phyloP scores from a whole-genome alignment of 2,888 invertebrate genomes.

The Poecilobothrus nobilitatus region DNA sequence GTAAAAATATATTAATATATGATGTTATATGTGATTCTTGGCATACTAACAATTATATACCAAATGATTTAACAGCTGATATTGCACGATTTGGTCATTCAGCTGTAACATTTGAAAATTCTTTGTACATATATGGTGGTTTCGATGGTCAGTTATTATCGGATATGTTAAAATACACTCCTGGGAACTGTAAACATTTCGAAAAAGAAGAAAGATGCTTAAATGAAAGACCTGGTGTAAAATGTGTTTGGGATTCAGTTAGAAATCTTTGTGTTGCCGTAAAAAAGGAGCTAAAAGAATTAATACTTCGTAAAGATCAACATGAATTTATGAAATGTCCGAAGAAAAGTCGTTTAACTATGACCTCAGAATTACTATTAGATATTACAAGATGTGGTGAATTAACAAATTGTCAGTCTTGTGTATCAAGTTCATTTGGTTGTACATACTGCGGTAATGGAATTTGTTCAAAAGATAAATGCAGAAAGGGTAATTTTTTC shows the following conservation, averaged over 20 bases:
- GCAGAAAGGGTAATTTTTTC: slow-evolving; percentile 37
- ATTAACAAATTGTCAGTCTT: slow-evolving; percentile 57
- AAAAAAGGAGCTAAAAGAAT: slow-evolving; percentile 37
- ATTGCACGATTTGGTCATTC: slow-evolving; percentile 70
- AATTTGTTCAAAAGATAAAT: slow-evolving; percentile 52
- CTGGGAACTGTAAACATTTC: slow-evolving; percentile 62
- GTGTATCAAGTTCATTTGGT: slow-evolving; percentile 60
- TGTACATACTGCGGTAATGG: slow-evolving; percentile 62
- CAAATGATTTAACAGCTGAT: slow-evolving; percentile 52
- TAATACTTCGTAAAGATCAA: slow-evolving; percentile 39
- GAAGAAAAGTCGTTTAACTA: slow-evolving; percentile 49
- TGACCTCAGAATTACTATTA: slow-evolving; percentile 44
- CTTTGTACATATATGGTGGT: slow-evolving; percentile 76
- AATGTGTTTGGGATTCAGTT: slow-evolving; percentile 78
- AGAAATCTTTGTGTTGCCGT: slow-evolving; percentile 53
- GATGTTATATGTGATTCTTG: slow-evolving; percentile 75
- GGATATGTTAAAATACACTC: slow-evolving; percentile 71
- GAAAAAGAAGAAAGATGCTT: slow-evolving; percentile 60
- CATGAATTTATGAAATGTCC: slow-evolving; percentile 47
- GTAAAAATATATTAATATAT: slow-evolving; percentile 76
- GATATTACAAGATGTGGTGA: slow-evolving; percentile 49
- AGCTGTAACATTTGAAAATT: slow-evolving; percentile 60
- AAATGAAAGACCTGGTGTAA: slow-evolving; percentile 60
- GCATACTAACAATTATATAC: slow-evolving; percentile 54
- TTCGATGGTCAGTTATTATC: slow-evolving; percentile 93